A percentile compares a stretch with the other conserved stretches of the same genome.
Conservation (phyloP, 2,113 vertebrate genomes). For the Oriolus oriolus region DNA sequence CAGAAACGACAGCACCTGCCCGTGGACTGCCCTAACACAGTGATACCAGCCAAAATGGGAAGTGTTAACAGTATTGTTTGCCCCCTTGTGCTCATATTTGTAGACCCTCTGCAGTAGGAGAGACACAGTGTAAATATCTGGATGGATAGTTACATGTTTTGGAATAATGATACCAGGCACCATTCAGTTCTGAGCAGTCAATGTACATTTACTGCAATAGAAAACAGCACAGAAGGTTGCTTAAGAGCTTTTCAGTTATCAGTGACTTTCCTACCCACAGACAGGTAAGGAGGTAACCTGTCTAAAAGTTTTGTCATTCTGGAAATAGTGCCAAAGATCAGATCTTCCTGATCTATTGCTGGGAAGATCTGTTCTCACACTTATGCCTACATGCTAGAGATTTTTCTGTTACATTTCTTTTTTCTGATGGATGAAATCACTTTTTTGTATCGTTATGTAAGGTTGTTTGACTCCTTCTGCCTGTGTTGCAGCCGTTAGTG, state of each 20-base stretch:
- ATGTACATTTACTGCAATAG: neutral
- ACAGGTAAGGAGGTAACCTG: neutral
- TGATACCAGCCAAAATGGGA: neutral
- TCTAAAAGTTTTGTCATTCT: neutral
- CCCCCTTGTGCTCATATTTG: neutral
- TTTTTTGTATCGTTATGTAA: neutral
- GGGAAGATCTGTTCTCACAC: neutral
- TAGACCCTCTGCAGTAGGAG: neutral
- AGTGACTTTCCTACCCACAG: neutral
- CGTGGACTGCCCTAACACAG: neutral
- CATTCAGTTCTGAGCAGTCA: neutral
- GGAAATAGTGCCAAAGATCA: neutral
- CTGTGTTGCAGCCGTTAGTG: neutral
- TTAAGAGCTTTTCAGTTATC: neutral
- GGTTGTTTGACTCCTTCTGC: neutral
- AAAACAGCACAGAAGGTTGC: neutral
- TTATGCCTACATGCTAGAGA: neutral
- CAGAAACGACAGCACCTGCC: conserved; percentile 50
- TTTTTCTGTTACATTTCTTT: neutral
- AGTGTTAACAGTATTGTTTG: neutral
- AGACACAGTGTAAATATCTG: neutral
- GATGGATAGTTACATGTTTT: neutral
- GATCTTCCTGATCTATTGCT: neutral
- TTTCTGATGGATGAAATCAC: neutral
- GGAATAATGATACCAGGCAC: neutral